Evolutionary conservation across 64 coral and sea anemone genomes (phyloP).

Genomic region (Stylophora pistillata): DNA sequence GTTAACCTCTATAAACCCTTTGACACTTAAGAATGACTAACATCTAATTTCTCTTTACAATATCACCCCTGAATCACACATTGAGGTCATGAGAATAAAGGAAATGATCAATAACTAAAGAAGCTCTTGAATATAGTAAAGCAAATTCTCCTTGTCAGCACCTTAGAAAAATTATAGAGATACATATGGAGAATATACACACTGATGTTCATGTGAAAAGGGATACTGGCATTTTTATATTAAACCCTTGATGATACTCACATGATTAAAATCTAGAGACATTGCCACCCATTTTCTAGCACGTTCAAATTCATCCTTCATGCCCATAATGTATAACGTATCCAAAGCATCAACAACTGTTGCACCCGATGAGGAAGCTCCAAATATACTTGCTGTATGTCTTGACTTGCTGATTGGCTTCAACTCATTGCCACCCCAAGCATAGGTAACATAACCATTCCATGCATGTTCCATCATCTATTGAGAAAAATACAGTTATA

Average conservation of each 20-base stretch:
- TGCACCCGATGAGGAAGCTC: constrained; percentile 77
- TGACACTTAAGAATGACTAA: no score
- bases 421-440: constrained; percentile 93
- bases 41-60: no score
- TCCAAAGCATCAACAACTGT: constrained; percentile 93
- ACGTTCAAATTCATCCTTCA: constrained; percentile 93
- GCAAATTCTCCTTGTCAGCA: no score
- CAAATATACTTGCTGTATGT: constrained; percentile 91
- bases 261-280: constrained; percentile 41
- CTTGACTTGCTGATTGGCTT: constrained; percentile 86
- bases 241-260: constrained; percentile 2
- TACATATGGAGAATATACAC: no score
- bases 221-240: no score
- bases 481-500: background rate
- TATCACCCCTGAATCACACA: no score
- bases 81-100: no score
- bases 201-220: no score
- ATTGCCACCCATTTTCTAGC: constrained; percentile 88
- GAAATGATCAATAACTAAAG: no score
- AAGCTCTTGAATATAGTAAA: no score
- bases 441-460: constrained; percentile 88
- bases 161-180: no score
- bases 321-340: constrained; percentile 86
- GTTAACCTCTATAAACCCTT: no score
- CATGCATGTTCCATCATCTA: constrained; percentile 99